These are phyloP conservation scores for Megatriorchis doriae DNA, from an alignment of 2,113 vertebrate species.

Conservation along the genomic window DNA sequence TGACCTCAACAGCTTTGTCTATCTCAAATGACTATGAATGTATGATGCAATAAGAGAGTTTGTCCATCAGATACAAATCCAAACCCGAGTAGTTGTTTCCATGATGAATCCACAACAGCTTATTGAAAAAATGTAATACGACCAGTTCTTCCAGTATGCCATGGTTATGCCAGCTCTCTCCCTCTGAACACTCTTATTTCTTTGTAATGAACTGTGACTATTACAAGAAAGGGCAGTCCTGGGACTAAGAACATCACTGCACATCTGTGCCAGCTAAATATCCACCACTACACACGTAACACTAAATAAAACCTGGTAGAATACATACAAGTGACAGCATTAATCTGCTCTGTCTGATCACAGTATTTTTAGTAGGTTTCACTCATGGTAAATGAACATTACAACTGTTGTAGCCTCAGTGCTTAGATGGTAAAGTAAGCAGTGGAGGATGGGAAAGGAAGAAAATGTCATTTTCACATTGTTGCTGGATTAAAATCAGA, in stretches of 20 bases:
- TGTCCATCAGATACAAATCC: background rate
- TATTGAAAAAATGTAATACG: background rate
- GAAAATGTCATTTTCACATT: background rate
- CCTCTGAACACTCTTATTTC: background rate
- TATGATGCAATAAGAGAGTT: background rate
- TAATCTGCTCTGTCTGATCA: background rate
- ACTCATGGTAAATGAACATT: background rate
- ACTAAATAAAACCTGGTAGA: background rate
- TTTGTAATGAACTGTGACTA: background rate
- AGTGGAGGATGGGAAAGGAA: background rate
- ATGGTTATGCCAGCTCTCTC: background rate
- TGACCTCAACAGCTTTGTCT: background rate
- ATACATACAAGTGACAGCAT: background rate
- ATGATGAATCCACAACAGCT: background rate
- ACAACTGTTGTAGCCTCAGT: background rate
- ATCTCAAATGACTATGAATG: background rate
- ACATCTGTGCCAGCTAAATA: background rate
- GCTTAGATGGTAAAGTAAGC: background rate
- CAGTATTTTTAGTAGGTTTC: background rate
- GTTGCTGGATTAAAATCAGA: background rate
- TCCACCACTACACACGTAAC: fast-evolving
- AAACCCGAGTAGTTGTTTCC: background rate
- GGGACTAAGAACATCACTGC: background rate
- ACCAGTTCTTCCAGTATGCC: background rate
- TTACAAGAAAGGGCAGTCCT: background rate